Evolutionary conservation across 2,888 invertebrate genomes (phyloP).

Genomic region (Morpho achilles): DNA sequence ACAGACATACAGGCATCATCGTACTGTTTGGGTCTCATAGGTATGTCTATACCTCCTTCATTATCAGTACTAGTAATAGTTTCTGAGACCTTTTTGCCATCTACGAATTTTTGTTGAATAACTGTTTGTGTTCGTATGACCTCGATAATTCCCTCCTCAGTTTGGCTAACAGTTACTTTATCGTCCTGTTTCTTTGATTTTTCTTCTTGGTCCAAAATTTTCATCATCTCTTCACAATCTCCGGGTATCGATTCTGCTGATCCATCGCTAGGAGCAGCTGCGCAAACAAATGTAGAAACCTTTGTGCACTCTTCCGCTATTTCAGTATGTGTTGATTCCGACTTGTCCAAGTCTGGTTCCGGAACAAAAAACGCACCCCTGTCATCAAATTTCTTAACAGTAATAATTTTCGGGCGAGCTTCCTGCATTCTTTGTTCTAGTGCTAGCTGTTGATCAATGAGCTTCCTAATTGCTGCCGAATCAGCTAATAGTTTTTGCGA

Average conservation of each 20-base stretch:
- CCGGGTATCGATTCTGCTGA: conserved; percentile 76
- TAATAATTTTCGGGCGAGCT: conserved; percentile 62
- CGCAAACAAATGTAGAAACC: conserved; percentile 63
- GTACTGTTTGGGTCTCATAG: conserved; percentile 48
- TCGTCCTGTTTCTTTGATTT: conserved; percentile 44
- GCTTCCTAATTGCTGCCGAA: conserved; percentile 67
- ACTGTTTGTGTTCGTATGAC: conserved; percentile 67
- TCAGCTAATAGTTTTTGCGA: conserved; percentile 70
- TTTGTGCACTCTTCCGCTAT: conserved; percentile 66
- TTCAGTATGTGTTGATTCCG: conserved; percentile 41
- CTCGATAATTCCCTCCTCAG: conserved; percentile 60
- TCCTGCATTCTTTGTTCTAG: conserved; percentile 63
- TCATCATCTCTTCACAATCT: conserved; percentile 81
- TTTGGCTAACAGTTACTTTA: conserved; percentile 38
- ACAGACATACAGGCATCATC: conserved; percentile 66
- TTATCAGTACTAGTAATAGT: conserved; percentile 59
- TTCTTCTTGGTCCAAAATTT: conserved; percentile 75
- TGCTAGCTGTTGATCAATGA: conserved; percentile 73
- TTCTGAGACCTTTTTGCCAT: conserved; percentile 72
- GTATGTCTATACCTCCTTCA: conserved; percentile 71
- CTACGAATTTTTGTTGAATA: conserved; percentile 68
- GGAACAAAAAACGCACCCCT: conserved; percentile 72
- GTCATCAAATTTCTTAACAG: conserved; percentile 70
- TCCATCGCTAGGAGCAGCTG: conserved; percentile 69
- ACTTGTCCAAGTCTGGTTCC: conserved; percentile 47